Conservation (phyloP, 2,797 vertebrate species). For the Siniperca obscura region DNA sequence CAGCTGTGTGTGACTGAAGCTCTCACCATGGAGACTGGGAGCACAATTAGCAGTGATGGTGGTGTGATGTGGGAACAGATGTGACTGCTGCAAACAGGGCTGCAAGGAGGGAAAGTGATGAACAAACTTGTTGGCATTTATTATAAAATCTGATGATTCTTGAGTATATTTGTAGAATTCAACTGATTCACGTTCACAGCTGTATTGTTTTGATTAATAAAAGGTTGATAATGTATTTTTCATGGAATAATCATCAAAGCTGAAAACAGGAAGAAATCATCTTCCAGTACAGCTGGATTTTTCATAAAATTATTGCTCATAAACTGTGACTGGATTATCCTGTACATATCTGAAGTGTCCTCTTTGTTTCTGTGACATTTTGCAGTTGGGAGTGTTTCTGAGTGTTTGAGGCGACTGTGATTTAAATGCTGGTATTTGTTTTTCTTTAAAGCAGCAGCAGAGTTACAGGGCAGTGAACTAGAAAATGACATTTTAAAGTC, state of each 20-base stretch:
- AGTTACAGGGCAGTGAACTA: slow-evolving; percentile 88
- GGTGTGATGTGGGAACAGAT: slow-evolving; percentile 39
- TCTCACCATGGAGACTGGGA: slow-evolving; percentile 8
- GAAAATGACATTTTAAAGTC: slow-evolving; percentile 90
- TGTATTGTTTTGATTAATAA: neutral
- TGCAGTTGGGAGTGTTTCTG: slow-evolving; percentile 27
- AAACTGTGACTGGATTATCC: slow-evolving; percentile 16
- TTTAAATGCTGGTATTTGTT: slow-evolving; percentile 84
- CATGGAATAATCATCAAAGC: neutral
- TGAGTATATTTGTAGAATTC: no score
- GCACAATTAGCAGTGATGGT: slow-evolving; percentile 9
- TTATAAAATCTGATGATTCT: no score
- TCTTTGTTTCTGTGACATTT: slow-evolving; percentile 68
- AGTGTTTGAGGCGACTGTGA: slow-evolving; percentile 56
- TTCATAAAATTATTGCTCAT: slow-evolving; percentile 4
- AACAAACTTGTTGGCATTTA: neutral
- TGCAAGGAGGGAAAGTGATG: neutral
- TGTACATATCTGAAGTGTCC: slow-evolving; percentile 44
- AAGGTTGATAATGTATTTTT: neutral
- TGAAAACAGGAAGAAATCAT: neutral
- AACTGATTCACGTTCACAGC: neutral
- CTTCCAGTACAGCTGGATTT: neutral
- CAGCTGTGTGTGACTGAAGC: slow-evolving; percentile 7
- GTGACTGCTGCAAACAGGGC: slow-evolving; percentile 5
- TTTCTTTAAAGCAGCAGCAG: slow-evolving; percentile 77